phyloP scores from a whole-genome alignment of 2,888 invertebrate species.

The Drosophila infuscata region DNA sequence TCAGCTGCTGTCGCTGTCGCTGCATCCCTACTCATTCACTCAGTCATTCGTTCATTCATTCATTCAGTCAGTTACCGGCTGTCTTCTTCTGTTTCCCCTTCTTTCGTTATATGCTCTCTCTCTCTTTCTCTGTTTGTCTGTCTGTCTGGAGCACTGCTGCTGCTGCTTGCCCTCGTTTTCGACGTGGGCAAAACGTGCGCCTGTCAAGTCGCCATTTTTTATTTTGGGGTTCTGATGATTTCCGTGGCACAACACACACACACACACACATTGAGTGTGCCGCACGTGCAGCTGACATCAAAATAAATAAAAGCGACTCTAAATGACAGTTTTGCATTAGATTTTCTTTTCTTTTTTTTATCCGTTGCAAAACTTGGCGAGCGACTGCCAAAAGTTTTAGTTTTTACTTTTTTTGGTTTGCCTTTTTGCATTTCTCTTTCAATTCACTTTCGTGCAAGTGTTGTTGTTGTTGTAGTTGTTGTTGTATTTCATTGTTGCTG shows the following conservation, averaged over 20 bases:
- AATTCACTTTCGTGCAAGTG: constrained; percentile 55
- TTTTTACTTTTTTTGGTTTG: constrained; percentile 12
- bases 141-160: constrained; percentile 24
- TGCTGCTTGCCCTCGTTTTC: constrained; percentile 49
- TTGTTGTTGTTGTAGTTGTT: constrained; percentile 8
- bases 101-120: neutral
- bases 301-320: constrained; percentile 74
- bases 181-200: constrained; percentile 56
- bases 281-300: constrained; percentile 77
- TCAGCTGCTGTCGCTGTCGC: constrained; percentile 2
- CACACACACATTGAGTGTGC: constrained; percentile 21
- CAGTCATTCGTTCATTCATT: constrained; percentile 46
- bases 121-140: constrained; percentile 5
- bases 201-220: constrained; percentile 66
- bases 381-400: constrained; percentile 43
- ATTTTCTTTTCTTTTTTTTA: constrained; percentile 34
- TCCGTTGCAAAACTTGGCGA: constrained; percentile 51
- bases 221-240: constrained; percentile 60
- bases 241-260: constrained; percentile 41
- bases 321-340: constrained; percentile 81
- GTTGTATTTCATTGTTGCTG: constrained; percentile 20
- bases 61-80: constrained; percentile 53
- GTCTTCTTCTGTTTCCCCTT: constrained; percentile 27
- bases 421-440: constrained; percentile 25
- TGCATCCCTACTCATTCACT: constrained; percentile 16